Evolutionary conservation across 2,888 invertebrate genomes (phyloP).

Genomic region (Eucriotettix oculatus): DNA sequence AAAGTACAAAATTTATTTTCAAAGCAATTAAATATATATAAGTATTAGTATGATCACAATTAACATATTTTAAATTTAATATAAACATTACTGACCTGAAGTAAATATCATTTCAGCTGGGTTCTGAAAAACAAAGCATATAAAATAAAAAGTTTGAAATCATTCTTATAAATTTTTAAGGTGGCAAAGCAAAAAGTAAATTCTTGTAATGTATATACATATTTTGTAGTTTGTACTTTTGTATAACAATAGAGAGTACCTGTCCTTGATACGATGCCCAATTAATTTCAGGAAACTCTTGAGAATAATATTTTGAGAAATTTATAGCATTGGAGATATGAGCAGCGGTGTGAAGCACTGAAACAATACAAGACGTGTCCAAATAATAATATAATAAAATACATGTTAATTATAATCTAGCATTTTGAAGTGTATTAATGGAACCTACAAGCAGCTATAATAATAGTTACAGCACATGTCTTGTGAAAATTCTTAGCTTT

Average conservation of each 20-base stretch:
- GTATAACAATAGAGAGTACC: conserved; percentile 9
- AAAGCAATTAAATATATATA: no score
- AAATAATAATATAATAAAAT: background rate
- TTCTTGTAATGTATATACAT: background rate
- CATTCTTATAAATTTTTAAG: no score
- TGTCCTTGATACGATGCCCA: conserved; percentile 28
- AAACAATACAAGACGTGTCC: background rate
- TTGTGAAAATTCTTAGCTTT: background rate
- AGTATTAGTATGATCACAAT: no score
- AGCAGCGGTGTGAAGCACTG: conserved; percentile 36
- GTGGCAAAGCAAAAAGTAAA: no score
- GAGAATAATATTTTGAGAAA: conserved; percentile 34
- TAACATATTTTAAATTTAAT: no score
- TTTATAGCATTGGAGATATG: conserved; percentile 37
- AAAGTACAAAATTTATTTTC: background rate
- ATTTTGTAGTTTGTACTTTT: background rate
- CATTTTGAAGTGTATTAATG: background rate
- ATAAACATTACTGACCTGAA: no score
- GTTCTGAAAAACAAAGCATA: no score
- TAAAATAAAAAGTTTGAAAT: no score
- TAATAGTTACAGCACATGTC: background rate
- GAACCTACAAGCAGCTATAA: background rate
- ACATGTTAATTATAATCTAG: background rate
- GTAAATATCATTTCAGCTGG: no score
- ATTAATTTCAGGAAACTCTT: conserved; percentile 29